Evolutionary conservation across 2,888 invertebrate genomes (phyloP).

Genomic region (Aspidiotus destructor): DNA sequence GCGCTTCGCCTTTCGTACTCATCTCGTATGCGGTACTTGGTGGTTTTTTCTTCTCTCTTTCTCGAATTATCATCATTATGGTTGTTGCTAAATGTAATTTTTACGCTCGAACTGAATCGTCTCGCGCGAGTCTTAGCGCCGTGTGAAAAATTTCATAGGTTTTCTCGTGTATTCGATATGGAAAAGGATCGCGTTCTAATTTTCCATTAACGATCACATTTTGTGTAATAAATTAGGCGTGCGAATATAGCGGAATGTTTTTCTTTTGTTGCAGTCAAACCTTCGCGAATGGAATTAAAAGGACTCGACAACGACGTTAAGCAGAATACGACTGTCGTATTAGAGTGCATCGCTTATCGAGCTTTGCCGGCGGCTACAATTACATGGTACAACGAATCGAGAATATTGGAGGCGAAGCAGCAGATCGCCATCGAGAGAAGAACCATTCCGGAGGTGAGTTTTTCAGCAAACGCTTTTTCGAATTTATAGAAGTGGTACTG

Average conservation of each 20-base stretch:
- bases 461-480: not conserved
- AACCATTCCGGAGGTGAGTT: slow-evolving; percentile 8
- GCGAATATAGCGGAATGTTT: too few species aligned
- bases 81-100: slow-evolving; percentile 2
- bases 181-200: too few species aligned
- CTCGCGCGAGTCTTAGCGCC: too few species aligned
- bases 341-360: slow-evolving; percentile 67
- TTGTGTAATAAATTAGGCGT: too few species aligned
- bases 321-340: slow-evolving; percentile 66
- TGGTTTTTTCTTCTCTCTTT: slow-evolving; percentile 7
- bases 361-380: slow-evolving; percentile 75
- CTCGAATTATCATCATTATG: not conserved
- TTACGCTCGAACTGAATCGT: not conserved
- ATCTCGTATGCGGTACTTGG: not conserved
- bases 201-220: too few species aligned
- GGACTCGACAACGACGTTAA: slow-evolving; percentile 70
- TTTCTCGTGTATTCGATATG: too few species aligned
- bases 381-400: slow-evolving; percentile 67
- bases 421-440: not conserved
- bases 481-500: too few species aligned
- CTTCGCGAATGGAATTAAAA: slow-evolving; percentile 62
- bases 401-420: slow-evolving; percentile 37
- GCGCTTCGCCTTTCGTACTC: not conserved
- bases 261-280: slow-evolving; percentile 57
- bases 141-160: too few species aligned